Evolutionary conservation across 2,113 vertebrate species (phyloP).

Genomic region (Chinchilla lanigera): DNA sequence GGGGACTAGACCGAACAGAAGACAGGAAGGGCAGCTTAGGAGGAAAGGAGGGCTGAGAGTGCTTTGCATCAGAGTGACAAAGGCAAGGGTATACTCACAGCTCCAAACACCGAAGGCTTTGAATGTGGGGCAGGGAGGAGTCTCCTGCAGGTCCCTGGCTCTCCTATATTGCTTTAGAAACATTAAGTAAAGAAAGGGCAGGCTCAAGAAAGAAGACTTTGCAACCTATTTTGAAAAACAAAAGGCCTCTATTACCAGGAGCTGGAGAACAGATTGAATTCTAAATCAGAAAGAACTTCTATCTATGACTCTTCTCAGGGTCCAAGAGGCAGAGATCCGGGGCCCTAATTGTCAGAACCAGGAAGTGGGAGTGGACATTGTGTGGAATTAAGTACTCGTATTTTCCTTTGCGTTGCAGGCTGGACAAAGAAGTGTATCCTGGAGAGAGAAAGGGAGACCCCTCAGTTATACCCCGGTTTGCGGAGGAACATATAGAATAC

Average conservation of each 20-base stretch:
- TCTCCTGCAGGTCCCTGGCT: neutral
- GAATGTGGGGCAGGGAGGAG: too few species aligned
- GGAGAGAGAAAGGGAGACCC: neutral
- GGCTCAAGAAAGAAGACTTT: neutral
- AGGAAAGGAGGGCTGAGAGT: too few species aligned
- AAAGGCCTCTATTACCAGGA: neutral
- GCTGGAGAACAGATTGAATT: neutral
- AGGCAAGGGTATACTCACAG: too few species aligned
- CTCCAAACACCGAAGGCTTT: neutral
- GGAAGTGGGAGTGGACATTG: neutral
- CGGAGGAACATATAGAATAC: neutral
- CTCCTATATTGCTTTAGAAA: neutral
- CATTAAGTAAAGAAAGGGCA: neutral
- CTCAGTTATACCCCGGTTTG: neutral
- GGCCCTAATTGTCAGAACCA: neutral
- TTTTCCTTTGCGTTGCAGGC: neutral
- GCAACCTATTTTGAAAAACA: neutral
- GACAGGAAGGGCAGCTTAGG: neutral
- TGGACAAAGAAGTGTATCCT: neutral
- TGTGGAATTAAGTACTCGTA: neutral
- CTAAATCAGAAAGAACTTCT: neutral
- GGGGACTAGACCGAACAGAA: neutral
- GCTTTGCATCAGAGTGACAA: neutral
- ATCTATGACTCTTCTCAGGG: neutral
- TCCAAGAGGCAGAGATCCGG: too few species aligned